phyloP scores from a whole-genome alignment of 2,888 invertebrate genomes.

The Acrobasis consociella region DNA sequence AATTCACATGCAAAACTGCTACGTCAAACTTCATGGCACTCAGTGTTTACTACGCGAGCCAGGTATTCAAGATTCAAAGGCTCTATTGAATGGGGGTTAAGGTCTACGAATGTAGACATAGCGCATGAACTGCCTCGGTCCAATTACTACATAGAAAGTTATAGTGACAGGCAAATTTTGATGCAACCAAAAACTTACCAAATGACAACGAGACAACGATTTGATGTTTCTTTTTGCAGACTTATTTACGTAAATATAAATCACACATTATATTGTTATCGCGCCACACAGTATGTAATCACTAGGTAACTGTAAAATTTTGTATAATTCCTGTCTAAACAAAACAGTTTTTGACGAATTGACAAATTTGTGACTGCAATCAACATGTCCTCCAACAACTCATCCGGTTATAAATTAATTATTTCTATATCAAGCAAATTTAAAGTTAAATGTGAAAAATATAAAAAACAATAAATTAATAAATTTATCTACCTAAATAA shows the following conservation, averaged over 20 bases:
- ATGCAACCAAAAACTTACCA: conserved; percentile 71
- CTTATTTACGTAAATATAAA: conserved; percentile 63
- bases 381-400: conserved; percentile 77
- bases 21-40: conserved; percentile 47
- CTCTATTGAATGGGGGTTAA: conserved; percentile 35
- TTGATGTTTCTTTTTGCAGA: conserved; percentile 56
- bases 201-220: conserved; percentile 58
- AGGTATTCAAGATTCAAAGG: conserved; percentile 14
- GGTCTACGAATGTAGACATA: conserved; percentile 28
- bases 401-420: conserved; percentile 59
- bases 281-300: conserved; percentile 65
- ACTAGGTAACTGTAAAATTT: conserved; percentile 69
- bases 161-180: conserved; percentile 58
- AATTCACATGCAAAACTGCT: conserved; percentile 49
- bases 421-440: not conserved
- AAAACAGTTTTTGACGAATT: conserved; percentile 77
- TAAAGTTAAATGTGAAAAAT: not conserved
- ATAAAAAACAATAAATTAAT: not conserved
- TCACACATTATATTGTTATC: conserved; percentile 70
- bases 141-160: conserved; percentile 57
- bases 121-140: conserved; percentile 36
- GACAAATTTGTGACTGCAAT: conserved; percentile 74
- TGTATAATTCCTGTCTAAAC: conserved; percentile 67
- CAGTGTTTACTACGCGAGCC: conserved; percentile 40
- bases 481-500: not conserved